phyloP scores from a whole-genome alignment of 1,140 invertebrate species.

The Lepidotrigona ventralis region DNA sequence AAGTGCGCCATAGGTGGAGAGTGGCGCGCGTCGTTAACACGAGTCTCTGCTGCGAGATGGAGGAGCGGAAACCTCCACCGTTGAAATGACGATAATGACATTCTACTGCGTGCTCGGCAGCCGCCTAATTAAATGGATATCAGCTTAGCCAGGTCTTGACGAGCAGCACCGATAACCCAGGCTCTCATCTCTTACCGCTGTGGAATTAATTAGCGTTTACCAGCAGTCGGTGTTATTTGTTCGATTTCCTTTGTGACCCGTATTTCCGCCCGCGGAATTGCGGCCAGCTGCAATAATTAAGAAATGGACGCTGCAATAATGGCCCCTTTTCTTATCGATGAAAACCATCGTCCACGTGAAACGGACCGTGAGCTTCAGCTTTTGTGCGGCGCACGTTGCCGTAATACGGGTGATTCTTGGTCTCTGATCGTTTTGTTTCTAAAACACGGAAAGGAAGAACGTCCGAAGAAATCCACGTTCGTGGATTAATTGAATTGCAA shows the following conservation, averaged over 20 bases:
- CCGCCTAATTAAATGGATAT: slow-evolving; percentile 61
- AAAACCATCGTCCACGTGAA: neutral
- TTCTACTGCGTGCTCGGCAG: slow-evolving; percentile 34
- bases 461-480: too few relatives aligned
- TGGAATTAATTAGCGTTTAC: slow-evolving; percentile 55
- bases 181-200: slow-evolving; percentile 27
- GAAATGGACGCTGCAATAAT: too few relatives aligned
- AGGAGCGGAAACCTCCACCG: slow-evolving; percentile 22
- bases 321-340: neutral
- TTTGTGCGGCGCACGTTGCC: too few relatives aligned
- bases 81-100: slow-evolving; percentile 48
- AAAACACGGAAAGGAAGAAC: too few relatives aligned
- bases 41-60: neutral
- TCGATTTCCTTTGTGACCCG: slow-evolving; percentile 2
- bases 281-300: slow-evolving; percentile 1
- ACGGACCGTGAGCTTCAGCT: too few relatives aligned
- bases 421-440: too few relatives aligned
- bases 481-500: too few relatives aligned
- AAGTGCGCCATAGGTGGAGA: neutral
- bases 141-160: slow-evolving; percentile 47
- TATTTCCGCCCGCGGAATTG: neutral
- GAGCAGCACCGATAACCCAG: slow-evolving; percentile 47
- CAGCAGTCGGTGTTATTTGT: neutral
- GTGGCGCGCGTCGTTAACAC: neutral
- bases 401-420: too few relatives aligned